Evolutionary conservation across 30 jellyfish, hydroid and myxozoan species (phyloP), one percentile per base, ranked within the genome.

Genomic region (Phacellophora camtschatica): DNA sequence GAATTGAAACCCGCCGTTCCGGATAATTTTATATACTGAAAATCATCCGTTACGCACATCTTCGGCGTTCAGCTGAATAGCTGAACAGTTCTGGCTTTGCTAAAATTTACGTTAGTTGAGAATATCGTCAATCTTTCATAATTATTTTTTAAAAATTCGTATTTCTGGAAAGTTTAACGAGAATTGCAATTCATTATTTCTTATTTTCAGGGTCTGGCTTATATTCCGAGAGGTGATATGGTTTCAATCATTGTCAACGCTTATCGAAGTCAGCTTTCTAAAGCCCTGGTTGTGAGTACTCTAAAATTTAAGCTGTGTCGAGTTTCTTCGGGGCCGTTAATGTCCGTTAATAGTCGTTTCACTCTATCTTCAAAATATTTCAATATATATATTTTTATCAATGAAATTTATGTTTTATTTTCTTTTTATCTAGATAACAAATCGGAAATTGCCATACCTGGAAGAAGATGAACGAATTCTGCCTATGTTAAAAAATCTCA

Each of bases 401-500:
- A 3, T 8, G 66, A 3, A 4, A 36, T 64, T 37, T 4, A 28
- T 6, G 4, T 12, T 24, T 32, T 37, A n/a, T 31, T 35, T 32
- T 16, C 37, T 45, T 81, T 30, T 36, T 48, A 15, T 62, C 55
- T 20, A 92, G 98, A 20, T 80, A 10, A 72, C 95, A 1, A 71
- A 90, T 11, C 84, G 94, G 22, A 85, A 85, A 45, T 85, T 92
- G 22, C 97, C 95, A 10, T 50, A 71, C 32, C 61, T 92, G 39
- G 96, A 86, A 92, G 96, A 87, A 82, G 97, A 92, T 51, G 89
- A 90, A 37, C 66, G 98, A 39, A 48, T 92, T 33, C 62, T 92
- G 66, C 98, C 98, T 1, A 71, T 92, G 95, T 57, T 92, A 33
- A 80, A 79, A 48, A 84, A 78, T 62, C 76, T 90, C 50, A 80